A percentile compares a stretch with the other conserved stretches of the same genome.
These are phyloP conservation scores for Cebidichthys violaceus DNA, from an alignment of 2,113 vertebrate species.

Conservation along the genomic window DNA sequence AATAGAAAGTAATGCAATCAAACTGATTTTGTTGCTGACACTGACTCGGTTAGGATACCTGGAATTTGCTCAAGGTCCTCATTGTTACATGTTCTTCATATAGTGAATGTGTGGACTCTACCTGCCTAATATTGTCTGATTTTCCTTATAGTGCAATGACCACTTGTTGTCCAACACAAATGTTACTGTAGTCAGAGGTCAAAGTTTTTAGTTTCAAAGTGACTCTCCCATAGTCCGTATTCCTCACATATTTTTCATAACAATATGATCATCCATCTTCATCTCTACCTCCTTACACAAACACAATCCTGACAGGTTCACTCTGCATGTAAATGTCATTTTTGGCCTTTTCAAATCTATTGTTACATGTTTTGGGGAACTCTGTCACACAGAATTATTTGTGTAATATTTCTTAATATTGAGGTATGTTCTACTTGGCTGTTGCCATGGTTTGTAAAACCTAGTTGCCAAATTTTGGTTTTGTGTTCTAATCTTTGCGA, in stretches of 20 bases:
- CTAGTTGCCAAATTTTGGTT: neutral
- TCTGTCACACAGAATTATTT: neutral
- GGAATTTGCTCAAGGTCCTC: too few species aligned
- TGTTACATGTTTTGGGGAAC: neutral
- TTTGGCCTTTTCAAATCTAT: neutral
- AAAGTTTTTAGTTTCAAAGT: neutral
- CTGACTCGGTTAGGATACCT: too few species aligned
- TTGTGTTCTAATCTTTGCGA: neutral
- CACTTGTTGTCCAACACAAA: too few species aligned
- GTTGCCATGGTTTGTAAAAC: neutral
- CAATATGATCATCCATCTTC: neutral
- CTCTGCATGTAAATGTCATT: neutral
- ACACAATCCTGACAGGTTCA: neutral
- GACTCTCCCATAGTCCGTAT: neutral
- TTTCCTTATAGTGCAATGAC: too few species aligned
- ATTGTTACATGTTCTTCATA: too few species aligned
- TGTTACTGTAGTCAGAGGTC: too few species aligned
- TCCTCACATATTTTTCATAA: neutral
- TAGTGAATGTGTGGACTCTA: too few species aligned
- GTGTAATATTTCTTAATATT: neutral
- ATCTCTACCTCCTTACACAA: neutral
- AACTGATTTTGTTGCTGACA: too few species aligned
- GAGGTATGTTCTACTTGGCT: neutral
- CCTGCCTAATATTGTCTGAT: too few species aligned
- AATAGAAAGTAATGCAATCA: too few species aligned